Evolutionary conservation across 2,888 invertebrate genomes (phyloP), one percentile per base, ranked within the genome.

Genomic region (Sphaeridia pumilis): DNA sequence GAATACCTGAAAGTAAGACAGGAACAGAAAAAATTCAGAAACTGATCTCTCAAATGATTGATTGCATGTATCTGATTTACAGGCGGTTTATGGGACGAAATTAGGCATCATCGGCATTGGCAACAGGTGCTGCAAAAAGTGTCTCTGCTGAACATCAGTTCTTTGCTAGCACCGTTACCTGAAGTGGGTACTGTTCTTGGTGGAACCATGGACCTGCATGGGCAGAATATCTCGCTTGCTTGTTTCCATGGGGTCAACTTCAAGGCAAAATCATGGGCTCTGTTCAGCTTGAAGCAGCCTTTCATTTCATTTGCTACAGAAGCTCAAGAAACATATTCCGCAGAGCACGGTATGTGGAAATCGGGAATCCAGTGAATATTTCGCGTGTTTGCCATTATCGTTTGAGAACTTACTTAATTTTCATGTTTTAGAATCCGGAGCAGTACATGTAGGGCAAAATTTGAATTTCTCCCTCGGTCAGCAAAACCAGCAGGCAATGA

Each of bases 191-290:
- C 87, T 24, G 83, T 88, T 14, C 74, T 89, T 1, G 90, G 90
- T 26, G 87, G 89, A 47, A 87, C 87, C 43, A 81, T 93, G 81
- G 83, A 94, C 72, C 72, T 92, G 61, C 82, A 86, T 72, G 86
- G 68, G 35, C 84, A 83, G 57, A 89, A 94, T 71, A 86, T 95
- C 54, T 90, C 93, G 4, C 74, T 95, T 60, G 94, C 93, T 3
- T 95, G 95, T 71, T 95, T 95, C 77, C 93, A 95, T 71, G 95
- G 95, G 31, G 87, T 90, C 69, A 94, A 94, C 73, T 92, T 95
- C 71, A 89, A 92, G 66, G 82, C 90, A 52, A 93, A 93, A 72
- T 88, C 87, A 1, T 95, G 95, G 94, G 94, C 93, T 4, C 71
- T 95, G 59, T 95, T 95, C 71, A 90, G 89, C 65, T 75, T 95